Evolutionary conservation across 2,113 vertebrate species (phyloP).

Genomic region (Cynopterus brachyotis): DNA sequence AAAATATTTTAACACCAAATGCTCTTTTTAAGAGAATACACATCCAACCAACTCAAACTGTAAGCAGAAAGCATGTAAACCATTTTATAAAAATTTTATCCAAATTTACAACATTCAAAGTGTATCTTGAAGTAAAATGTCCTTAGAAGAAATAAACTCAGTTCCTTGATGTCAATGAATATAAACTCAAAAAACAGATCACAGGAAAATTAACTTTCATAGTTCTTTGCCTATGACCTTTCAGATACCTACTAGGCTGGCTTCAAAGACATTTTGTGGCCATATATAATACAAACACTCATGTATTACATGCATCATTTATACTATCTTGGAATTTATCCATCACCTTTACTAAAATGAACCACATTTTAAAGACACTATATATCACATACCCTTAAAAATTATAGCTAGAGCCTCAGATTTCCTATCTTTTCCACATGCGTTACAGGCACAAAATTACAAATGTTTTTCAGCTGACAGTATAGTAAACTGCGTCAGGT

Average conservation of each 20-base stretch:
- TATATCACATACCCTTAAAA: conserved; percentile 62
- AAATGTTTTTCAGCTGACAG: conserved; percentile 65
- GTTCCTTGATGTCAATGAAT: conserved; percentile 71
- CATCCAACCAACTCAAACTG: conserved; percentile 68
- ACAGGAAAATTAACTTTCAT: conserved; percentile 74
- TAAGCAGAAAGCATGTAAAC: conserved; percentile 62
- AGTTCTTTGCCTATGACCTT: conserved; percentile 23
- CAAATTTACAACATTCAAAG: conserved; percentile 77
- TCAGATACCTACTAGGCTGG: neutral
- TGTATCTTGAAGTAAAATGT: conserved; percentile 77
- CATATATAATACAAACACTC: conserved; percentile 62
- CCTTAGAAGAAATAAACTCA: conserved; percentile 73
- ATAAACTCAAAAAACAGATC: conserved; percentile 71
- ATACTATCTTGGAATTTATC: conserved; percentile 55
- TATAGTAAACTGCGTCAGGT: conserved; percentile 60
- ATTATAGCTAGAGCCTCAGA: conserved; percentile 12
- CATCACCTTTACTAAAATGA: conserved; percentile 56
- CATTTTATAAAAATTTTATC: conserved; percentile 49
- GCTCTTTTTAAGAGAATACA: conserved; percentile 71
- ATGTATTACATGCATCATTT: conserved; percentile 61
- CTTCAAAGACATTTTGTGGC: conserved; percentile 58
- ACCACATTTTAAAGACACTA: conserved; percentile 58
- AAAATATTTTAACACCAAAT: conserved; percentile 76
- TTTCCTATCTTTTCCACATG: conserved; percentile 53
- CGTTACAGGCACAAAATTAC: conserved; percentile 52